Evolutionary conservation across 1,140 invertebrate species (phyloP), one percentile per base, ranked within the genome.

Genomic region (Drosophila sechellia): DNA sequence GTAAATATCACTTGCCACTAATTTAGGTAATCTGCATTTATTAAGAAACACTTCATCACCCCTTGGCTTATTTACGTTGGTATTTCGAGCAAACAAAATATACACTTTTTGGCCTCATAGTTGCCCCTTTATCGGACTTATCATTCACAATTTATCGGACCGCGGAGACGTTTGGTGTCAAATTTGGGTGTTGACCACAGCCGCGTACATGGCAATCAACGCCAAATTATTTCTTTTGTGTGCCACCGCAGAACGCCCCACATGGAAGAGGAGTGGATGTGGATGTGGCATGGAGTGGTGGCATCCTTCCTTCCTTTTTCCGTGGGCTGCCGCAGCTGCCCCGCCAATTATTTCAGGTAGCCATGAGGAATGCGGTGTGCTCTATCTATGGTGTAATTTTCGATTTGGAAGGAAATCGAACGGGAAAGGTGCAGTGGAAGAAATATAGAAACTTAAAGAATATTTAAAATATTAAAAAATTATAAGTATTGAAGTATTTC

Each of bases 141-240:
- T 86, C 83, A 76, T 59, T 70, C n/a, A 72, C 79, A 83, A 83
- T 77, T 72, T 79, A 86, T 86, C 81, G 45, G 49, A 4, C 22
- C n/a, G 64, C 42, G 65, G 50, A 70, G 43, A 65, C 53, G 72
- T 71, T 79, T 85, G 83, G 83, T 87, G 83, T 87, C 84, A 87
- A 83, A 73, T 87, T 87, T 72, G 79, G 83, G 83, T 89, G 83
- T 87, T 89, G 83, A 87, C 83, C 83, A 87, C 75, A 87, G 69
- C 52, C 83, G 84, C 80, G 84, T 87, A 87, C 84, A 89, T 87
- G 84, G 72, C 52, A 87, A 87, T 87, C 79, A 89, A 87, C 84
- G 84, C 84, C 84, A 87, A 87, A 87, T 87, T 87, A 89, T 89
- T 73, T 77, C 60, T 54, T 76, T 81, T 80, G 45, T 77, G 43